phyloP scores from a whole-genome alignment of 1,140 invertebrate genomes.

The Listronotus oregonensis region DNA sequence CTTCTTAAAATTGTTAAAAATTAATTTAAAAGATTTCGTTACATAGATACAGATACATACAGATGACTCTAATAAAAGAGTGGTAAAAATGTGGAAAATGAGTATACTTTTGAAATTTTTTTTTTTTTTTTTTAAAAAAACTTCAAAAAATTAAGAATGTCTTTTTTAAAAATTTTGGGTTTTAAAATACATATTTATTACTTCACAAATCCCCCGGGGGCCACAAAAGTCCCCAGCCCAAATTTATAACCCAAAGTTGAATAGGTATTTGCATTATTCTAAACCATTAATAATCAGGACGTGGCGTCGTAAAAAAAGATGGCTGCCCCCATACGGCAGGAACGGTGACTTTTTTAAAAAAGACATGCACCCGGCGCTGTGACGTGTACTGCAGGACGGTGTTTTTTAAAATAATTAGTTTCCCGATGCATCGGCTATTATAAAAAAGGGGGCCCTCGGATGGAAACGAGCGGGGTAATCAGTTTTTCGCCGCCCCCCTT shows the following conservation, averaged over 20 bases:
- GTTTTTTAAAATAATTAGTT: conserved; percentile 20
- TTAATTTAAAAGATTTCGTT: too few relatives aligned
- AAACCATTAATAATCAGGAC: conserved; percentile 20
- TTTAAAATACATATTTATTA: too few relatives aligned
- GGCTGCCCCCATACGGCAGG: conserved; percentile 4
- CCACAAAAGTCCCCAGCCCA: neutral
- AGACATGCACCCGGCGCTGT: conserved; percentile 20
- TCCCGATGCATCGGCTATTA: conserved; percentile 8
- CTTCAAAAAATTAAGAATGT: too few relatives aligned
- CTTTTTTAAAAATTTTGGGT: too few relatives aligned
- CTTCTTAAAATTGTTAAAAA: too few relatives aligned
- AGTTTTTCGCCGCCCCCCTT: neutral
- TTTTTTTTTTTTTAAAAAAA: too few relatives aligned
- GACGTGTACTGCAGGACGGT: conserved; percentile 3
- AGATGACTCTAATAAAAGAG: too few relatives aligned
- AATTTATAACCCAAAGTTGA: conserved; percentile 9
- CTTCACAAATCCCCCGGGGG: neutral
- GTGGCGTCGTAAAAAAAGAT: conserved; percentile 18
- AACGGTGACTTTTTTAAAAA: conserved; percentile 21
- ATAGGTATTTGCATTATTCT: conserved; percentile 24
- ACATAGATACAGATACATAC: too few relatives aligned
- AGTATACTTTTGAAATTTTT: too few relatives aligned
- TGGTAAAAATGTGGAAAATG: too few relatives aligned
- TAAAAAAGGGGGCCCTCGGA: neutral
- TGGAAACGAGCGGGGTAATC: neutral